Evolutionary conservation across 2,888 invertebrate species (phyloP).

Genomic region (Andrena haemorrhoa): DNA sequence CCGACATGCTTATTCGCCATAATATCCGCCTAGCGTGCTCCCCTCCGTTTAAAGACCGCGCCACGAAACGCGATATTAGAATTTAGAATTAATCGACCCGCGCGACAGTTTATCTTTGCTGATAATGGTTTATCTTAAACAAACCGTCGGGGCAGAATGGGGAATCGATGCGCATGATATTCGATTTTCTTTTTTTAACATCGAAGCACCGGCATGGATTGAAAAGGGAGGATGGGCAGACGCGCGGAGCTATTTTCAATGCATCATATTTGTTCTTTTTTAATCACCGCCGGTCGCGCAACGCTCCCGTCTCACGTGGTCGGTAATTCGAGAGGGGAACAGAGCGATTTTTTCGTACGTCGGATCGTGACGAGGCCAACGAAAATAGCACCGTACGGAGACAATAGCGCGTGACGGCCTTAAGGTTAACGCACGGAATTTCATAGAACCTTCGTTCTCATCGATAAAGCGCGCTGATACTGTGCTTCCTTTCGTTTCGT

Average conservation of each 20-base stretch:
- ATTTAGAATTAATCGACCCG: too few species aligned
- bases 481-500: not conserved
- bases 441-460: conserved; percentile 10
- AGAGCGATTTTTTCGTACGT: conserved; percentile 66
- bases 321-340: conserved; percentile 61
- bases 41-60: not conserved
- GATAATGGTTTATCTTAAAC: not conserved
- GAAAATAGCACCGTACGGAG: conserved; percentile 63
- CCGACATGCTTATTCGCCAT: not conserved
- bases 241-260: conserved; percentile 14
- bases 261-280: conserved; percentile 26
- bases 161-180: not conserved
- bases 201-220: conserved; percentile 11
- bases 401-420: conserved; percentile 67
- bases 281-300: conserved; percentile 42
- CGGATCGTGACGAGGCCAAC: conserved; percentile 65
- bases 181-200: not conserved
- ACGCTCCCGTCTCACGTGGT: conserved; percentile 41
- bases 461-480: not conserved
- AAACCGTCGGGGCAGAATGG: not conserved
- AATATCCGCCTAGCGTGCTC: not conserved
- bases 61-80: too few species aligned
- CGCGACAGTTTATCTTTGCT: not conserved
- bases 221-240: not conserved
- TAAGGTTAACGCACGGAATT: conserved; percentile 51